Base-by-base conservation (phyloP, 2,888 invertebrate genomes). In the Arenicola marina region DNA sequence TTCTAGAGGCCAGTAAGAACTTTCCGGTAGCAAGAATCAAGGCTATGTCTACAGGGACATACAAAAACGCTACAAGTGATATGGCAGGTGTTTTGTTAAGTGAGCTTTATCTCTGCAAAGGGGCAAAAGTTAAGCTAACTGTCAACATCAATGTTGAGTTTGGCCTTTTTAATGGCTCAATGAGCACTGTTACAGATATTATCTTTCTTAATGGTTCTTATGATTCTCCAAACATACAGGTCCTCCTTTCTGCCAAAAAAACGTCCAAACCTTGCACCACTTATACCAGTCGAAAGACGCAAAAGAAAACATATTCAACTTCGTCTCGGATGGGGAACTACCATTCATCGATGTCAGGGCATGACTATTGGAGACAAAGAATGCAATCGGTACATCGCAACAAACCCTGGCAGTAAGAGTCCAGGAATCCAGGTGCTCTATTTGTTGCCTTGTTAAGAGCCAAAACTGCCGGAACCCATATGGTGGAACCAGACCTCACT, bases 281-380 rank as follows among this genome's bases (percentile, higher is more conserved):
- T 71, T 54, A 53, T 69, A 34, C 68, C 73, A 31, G 59, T 68
- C 18, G 58, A 59, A 54, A 59, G 67, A 51, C 56, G 70, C 26
- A 65, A 57, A 48, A 43, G 67, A 31, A 59, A 46, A 34, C 69
- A 69, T 48, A 51, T 70, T 15, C 71, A 70, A 4, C 38, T 72
- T 3, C 32, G 64, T 3, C 59, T 71, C 24, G 69, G 68, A 3
- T 69, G 70, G 71, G 71, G 59, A 24, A 65, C 66, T 2, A 70
- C 71, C 15, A 70, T 70, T 11, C 71, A 73, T 32, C 31, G 53
- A 4, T 71, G 72, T 51, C 71, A 72, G 55, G 70, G 73, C 1
- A 71, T 73, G 71, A 71, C 73, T 1, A 70, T 71, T 29, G 73
- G 70, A 2, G 3, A 60, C 15, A 65, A 62, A 3, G 65, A 73